Base-by-base conservation (phyloP, 2,888 invertebrate genomes). In the Cataglyphis albicans region DNA sequence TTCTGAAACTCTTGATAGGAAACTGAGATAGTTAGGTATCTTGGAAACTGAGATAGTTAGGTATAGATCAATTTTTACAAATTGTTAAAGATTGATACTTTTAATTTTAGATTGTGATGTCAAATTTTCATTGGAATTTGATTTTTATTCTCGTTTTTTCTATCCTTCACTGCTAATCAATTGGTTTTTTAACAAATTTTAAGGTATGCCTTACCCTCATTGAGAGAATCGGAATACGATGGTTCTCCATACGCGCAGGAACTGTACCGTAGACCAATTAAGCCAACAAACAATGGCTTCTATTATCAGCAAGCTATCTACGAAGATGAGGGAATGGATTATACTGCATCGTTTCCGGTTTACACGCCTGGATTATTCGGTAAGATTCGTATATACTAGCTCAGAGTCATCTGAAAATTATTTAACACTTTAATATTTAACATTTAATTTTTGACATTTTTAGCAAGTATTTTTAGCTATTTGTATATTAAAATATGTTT, bases 301-400 rank as follows among this genome's bases (percentile, higher is more conserved):
- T 90, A 92, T 86, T 92, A 93, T 91, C 93, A 93, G 44, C 89
- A 91, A 72, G 92, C 94, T 61, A 93, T 93, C 87, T 94, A 93
- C 89, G 93, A 94, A 87, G 93, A 93, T 75, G 91, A 91, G 84
- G 88, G 90, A 82, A 87, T 91, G 76, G 91, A 91, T 83, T 93
- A 93, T 86, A 90, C 90, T 55, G 91, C 93, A 61, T 90, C 93
- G 52, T 86, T 89, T 88, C 92, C 93, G 81, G 90, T 93, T 81
- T 93, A 93, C 84, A 89, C 92, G 76, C 93, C 93, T 85, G 90
- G 52, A 52, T 52, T 93, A 86, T 91, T 93, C 81, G 92, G 94
- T 93, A 87, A 93, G 85, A 73, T 61, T 18, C 21, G 38, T 25
- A 18, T 35, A 12, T 15, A 29, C 15, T 70, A 65, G 55, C 29